Evolutionary conservation across 35 echinoderm and acorn worm species (phyloP).

Genomic region (Amphiura filiformis): DNA sequence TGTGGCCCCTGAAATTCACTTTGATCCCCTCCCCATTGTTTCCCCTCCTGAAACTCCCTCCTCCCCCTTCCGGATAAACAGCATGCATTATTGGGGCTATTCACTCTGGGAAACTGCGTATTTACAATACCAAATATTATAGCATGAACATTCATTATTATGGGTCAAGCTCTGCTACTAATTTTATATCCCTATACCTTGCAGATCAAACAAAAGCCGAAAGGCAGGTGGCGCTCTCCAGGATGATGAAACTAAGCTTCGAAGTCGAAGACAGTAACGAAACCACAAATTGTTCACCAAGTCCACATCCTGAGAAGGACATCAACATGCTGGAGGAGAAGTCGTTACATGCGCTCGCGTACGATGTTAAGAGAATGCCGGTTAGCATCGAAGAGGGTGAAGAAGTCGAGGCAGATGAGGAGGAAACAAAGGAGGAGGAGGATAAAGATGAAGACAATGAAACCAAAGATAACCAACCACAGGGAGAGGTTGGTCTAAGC

Average conservation of each 20-base stretch:
- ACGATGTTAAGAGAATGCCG: not conserved
- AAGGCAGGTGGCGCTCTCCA: conserved; percentile 37
- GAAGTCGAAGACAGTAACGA: conserved; percentile 64
- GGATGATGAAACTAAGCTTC: conserved; percentile 64
- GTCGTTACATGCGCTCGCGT: conserved; percentile 47
- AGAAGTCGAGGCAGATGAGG: not conserved
- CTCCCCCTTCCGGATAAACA: no score
- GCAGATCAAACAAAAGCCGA: conserved; percentile 24
- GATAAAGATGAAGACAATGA: conserved; percentile 6
- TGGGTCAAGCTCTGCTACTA: not conserved
- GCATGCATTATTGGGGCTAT: no score
- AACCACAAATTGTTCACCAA: conserved; percentile 62
- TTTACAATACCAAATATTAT: no score
- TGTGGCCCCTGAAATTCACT: no score
- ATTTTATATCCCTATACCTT: conserved; percentile 20
- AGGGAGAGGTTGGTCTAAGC: not conserved
- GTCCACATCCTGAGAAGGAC: conserved; percentile 65
- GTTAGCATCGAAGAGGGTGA: conserved; percentile 1
- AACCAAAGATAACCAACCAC: not conserved
- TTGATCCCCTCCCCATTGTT: no score
- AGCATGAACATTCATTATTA: no score
- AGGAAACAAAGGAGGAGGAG: conserved; percentile 10
- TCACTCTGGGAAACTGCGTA: no score
- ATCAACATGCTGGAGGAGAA: conserved; percentile 72
- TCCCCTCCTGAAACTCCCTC: no score